Conservation (phyloP, 2,113 vertebrate genomes). For the Dasyprocta punctata region DNA sequence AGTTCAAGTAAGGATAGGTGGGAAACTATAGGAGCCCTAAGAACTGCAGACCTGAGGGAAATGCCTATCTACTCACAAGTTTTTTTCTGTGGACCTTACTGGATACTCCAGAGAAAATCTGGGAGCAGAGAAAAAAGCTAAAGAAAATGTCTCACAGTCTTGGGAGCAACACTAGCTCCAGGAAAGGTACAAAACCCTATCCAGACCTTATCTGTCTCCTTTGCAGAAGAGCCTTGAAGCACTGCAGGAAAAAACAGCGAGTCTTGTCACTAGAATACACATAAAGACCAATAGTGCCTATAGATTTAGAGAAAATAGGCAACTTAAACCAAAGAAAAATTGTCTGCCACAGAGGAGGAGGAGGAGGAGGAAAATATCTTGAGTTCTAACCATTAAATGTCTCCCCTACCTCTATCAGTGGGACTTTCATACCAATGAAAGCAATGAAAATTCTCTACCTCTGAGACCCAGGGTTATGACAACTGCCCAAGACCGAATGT, state of each 20-base stretch:
- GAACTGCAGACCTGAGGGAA: background rate
- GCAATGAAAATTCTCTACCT: background rate
- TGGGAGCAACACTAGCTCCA: background rate
- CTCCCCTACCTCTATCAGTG: background rate
- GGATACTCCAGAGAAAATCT: background rate
- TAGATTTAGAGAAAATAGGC: background rate
- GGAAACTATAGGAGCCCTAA: background rate
- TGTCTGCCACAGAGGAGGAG: background rate
- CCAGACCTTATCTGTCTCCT: background rate
- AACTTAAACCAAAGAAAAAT: background rate
- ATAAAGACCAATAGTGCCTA: background rate
- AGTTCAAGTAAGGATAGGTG: background rate
- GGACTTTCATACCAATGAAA: background rate
- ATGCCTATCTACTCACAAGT: background rate
- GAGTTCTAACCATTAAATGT: background rate
- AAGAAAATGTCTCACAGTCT: background rate
- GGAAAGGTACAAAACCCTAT: background rate
- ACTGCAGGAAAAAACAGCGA: background rate
- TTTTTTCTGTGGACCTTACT: background rate
- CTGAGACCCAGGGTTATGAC: background rate
- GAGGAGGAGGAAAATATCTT: background rate
- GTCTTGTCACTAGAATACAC: background rate
- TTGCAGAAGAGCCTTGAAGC: background rate
- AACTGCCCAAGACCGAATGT: background rate
- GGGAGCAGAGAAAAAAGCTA: background rate